Evolutionary conservation across 92 coral and sea anemone species (phyloP).

Genomic region (Desmophyllum pertusum): DNA sequence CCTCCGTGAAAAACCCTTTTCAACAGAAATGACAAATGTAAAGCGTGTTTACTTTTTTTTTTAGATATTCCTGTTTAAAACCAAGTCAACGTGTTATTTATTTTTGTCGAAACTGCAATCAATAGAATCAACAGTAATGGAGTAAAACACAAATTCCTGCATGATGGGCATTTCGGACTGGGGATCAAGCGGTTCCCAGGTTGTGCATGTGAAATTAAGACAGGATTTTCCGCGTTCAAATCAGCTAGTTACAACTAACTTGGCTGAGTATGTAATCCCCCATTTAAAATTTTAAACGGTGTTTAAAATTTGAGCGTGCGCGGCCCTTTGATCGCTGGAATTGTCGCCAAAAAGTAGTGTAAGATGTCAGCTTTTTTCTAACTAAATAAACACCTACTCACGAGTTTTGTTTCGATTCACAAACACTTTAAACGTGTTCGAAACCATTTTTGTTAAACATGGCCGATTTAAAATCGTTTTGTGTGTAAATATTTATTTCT

Average conservation of each 20-base stretch:
- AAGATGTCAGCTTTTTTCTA: background rate
- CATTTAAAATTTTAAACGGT: background rate
- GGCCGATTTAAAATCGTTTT: background rate
- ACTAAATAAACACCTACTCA: background rate
- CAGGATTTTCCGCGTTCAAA: background rate
- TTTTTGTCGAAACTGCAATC: conserved; percentile 1
- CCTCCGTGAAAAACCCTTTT: background rate
- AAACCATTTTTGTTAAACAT: too few species aligned
- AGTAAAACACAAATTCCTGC: background rate
- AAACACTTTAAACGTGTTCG: too few species aligned
- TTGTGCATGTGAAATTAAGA: background rate
- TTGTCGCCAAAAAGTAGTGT: background rate
- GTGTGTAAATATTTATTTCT: background rate
- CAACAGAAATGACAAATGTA: background rate
- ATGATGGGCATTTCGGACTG: background rate
- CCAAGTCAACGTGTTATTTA: background rate
- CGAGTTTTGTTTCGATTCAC: background rate
- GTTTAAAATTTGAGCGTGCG: background rate
- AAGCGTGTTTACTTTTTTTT: too few species aligned
- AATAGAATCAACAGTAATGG: background rate
- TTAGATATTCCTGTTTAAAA: background rate
- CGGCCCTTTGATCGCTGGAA: background rate
- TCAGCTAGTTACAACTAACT: background rate
- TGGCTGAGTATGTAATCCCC: background rate
- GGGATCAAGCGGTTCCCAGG: background rate